These are phyloP conservation scores for Heliconius congener DNA, from an alignment of 1,140 invertebrate genomes.

Conservation along the genomic window DNA sequence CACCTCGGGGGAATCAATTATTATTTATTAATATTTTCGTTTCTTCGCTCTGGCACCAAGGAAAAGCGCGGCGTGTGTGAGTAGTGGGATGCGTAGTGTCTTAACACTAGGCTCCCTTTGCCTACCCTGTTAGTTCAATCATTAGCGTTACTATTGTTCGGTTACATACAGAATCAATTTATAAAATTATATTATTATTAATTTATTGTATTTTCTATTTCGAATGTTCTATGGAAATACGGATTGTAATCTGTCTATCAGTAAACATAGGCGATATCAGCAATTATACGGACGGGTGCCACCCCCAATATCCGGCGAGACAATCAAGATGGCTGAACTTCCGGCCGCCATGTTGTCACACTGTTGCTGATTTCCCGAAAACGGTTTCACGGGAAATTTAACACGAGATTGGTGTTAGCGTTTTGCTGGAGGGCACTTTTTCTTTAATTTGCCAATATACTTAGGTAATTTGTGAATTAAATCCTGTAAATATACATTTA, in stretches of 20 bases:
- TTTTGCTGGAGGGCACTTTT: conserved; percentile 5
- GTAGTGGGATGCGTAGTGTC: too few species aligned
- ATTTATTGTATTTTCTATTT: background rate
- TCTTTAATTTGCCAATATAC: background rate
- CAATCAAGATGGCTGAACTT: conserved; percentile 72
- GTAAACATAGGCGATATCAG: conserved; percentile 55
- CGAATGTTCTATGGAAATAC: background rate
- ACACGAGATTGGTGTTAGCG: conserved; percentile 18
- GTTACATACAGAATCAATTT: too few species aligned
- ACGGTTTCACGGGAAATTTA: conserved; percentile 32
- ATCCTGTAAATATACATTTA: background rate
- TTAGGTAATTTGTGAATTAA: background rate
- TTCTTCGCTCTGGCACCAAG: too few species aligned
- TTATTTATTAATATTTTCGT: too few species aligned
- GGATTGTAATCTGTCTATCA: conserved; percentile 17
- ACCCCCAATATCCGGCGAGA: conserved; percentile 65
- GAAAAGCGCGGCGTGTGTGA: too few species aligned
- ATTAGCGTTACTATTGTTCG: too few species aligned
- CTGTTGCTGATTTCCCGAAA: conserved; percentile 32
- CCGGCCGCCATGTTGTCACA: conserved; percentile 60
- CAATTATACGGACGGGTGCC: conserved; percentile 57
- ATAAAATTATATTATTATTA: background rate
- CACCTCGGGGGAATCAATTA: too few species aligned
- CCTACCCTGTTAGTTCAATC: too few species aligned
- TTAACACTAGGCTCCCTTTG: too few species aligned